Evolutionary conservation across 2,888 invertebrate genomes (phyloP), one percentile per base, ranked within the genome.

Genomic region (Pollenia labialis): DNA sequence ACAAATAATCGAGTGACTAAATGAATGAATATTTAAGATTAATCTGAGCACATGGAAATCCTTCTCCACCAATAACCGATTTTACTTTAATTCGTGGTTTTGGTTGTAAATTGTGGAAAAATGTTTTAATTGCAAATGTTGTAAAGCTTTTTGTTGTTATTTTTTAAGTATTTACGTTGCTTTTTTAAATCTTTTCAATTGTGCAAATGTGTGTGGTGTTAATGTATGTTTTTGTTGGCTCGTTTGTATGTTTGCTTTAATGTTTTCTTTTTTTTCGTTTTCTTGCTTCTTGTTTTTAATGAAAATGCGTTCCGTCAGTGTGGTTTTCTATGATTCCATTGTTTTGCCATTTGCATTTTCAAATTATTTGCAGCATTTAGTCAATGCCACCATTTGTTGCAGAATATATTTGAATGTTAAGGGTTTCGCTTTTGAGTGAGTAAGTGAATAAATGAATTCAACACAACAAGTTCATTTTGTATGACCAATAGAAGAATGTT

Each of bases 71-170:
- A 76, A 72, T 69, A 75, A 80, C 44, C 64, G 23, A 82, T 71
- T 86, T 86, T 83, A 64, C 71, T 86, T 83, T 80, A 86, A 86
- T 83, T 80, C 80, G 83, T 80, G 86, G 86, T 83, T 83, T 83
- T 54, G 69, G 62, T 64, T 76, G 83, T 52, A 71, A 86, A 82
- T 80, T 80, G 76, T 71, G 18, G 48, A 80, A 76, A 86, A 77
- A 83, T 83, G 48, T 86, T 86, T 86, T 86, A 86, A 86, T 86
- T 86, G 82, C 82, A 86, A 86, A 86, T 82, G 80, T 76, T 71
- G 58, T 54, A 68, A 71, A 75, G 75, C 69, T 64, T 71, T 71
- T 58, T 58, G 23, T 60, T 14, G 32, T 56, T 14, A n/a, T 56
- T 16, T 56, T 77, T 68, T 16, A 23, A 72, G 46, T 16, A 56